Percentiles rank a stretch among this genome's conserved stretches.
Conservation (phyloP, 1,140 invertebrate genomes). For the Andrena cerasifolii region DNA sequence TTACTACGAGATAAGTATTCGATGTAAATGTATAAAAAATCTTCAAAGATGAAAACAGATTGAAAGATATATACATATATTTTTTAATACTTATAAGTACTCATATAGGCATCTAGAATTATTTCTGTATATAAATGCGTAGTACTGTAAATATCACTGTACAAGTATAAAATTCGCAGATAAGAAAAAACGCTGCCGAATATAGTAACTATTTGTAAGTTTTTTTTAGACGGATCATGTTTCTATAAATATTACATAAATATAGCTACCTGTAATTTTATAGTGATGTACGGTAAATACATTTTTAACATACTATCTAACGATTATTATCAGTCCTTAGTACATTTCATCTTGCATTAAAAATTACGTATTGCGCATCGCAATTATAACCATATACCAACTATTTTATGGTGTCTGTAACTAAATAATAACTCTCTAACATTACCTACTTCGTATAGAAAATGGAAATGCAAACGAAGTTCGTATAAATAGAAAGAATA, state of each 20-base stretch:
- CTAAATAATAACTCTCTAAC: neutral
- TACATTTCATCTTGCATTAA: constrained; percentile 5
- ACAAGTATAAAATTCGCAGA: constrained; percentile 43
- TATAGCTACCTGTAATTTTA: constrained; percentile 57
- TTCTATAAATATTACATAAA: constrained; percentile 53
- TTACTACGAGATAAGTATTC: constrained; percentile 29
- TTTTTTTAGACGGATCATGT: constrained; percentile 51
- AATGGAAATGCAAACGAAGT: constrained; percentile 23
- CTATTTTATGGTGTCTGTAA: constrained; percentile 8
- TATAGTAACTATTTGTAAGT: constrained; percentile 57
- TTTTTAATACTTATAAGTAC: constrained; percentile 39
- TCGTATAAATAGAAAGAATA: constrained; percentile 22
- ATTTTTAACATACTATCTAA: constrained; percentile 12
- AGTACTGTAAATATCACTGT: constrained; percentile 59
- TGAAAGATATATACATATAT: constrained; percentile 34
- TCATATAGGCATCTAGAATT: constrained; percentile 27
- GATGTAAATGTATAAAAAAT: constrained; percentile 22
- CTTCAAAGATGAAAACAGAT: constrained; percentile 29
- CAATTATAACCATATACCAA: constrained; percentile 16
- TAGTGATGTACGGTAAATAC: constrained; percentile 40
- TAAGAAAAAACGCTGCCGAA: constrained; percentile 57
- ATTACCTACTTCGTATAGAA: constrained; percentile 15
- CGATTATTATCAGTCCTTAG: constrained; percentile 30
- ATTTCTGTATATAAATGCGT: constrained; percentile 43
- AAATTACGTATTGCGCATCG: neutral